These are phyloP conservation scores for Anoncus sp. DNA, from an alignment of 2,888 invertebrate genomes.

Conservation along the genomic window DNA sequence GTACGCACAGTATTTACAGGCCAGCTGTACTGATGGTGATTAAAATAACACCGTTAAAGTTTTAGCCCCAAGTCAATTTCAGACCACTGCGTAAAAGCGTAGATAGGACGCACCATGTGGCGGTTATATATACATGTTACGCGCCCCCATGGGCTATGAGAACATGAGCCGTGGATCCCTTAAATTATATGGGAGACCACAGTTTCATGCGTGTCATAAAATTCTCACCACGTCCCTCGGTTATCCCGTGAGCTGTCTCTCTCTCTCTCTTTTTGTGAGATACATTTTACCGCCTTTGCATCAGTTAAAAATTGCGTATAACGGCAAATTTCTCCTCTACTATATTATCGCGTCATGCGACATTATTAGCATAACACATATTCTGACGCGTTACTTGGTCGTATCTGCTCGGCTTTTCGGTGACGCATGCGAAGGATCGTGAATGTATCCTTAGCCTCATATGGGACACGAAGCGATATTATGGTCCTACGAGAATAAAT, in stretches of 20 bases:
- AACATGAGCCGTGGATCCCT: slow-evolving; percentile 68
- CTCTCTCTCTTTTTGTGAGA: slow-evolving; percentile 6
- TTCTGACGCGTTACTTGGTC: slow-evolving; percentile 37
- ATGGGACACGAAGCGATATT: neutral
- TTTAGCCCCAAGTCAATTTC: slow-evolving; percentile 46
- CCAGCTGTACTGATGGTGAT: slow-evolving; percentile 23
- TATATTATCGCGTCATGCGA: slow-evolving; percentile 19
- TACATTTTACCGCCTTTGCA: slow-evolving; percentile 31
- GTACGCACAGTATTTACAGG: slow-evolving; percentile 16
- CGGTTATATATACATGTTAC: slow-evolving; percentile 50
- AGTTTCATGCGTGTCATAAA: slow-evolving; percentile 72
- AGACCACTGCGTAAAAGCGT: slow-evolving; percentile 36
- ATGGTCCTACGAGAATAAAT: slow-evolving; percentile 15
- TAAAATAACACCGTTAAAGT: slow-evolving; percentile 36
- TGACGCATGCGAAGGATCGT: slow-evolving; percentile 4
- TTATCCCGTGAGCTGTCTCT: slow-evolving; percentile 4
- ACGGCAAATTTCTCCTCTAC: neutral
- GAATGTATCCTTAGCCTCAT: neutral
- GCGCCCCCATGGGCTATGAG: slow-evolving; percentile 35
- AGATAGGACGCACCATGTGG: slow-evolving; percentile 54
- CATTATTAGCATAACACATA: slow-evolving; percentile 47
- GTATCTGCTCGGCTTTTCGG: slow-evolving; percentile 25
- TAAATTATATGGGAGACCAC: slow-evolving; percentile 74
- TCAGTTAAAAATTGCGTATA: slow-evolving; percentile 40
- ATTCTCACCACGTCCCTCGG: slow-evolving; percentile 58